These are phyloP conservation scores for Loripinus fragilis DNA, from an alignment of 2,888 invertebrate species.

Conservation along the genomic window DNA sequence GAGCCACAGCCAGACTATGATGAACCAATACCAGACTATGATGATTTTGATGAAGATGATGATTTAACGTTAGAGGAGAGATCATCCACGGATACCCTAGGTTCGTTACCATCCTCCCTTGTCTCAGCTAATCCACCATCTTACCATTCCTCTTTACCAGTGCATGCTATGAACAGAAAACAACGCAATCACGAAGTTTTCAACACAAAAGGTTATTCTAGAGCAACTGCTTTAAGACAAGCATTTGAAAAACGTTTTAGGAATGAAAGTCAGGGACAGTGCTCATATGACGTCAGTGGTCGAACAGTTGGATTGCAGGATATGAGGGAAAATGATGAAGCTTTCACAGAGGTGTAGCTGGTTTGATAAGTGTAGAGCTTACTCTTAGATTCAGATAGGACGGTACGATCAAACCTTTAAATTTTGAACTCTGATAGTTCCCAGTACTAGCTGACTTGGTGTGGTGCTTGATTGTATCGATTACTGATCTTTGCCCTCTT, in stretches of 20 bases:
- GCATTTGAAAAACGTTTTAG: slow-evolving; percentile 70
- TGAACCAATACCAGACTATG: slow-evolving; percentile 70
- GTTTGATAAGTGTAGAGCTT: too few relatives aligned
- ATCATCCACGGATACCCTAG: slow-evolving; percentile 49
- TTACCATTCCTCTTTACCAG: slow-evolving; percentile 59
- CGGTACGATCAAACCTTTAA: too few relatives aligned
- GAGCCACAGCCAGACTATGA: slow-evolving; percentile 75
- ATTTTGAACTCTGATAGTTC: too few relatives aligned
- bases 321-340: not conserved
- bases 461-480: too few relatives aligned
- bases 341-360: not conserved
- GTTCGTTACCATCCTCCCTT: slow-evolving; percentile 43
- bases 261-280: slow-evolving; percentile 51
- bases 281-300: slow-evolving; percentile 15
- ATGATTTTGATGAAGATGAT: slow-evolving; percentile 58
- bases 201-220: slow-evolving; percentile 60
- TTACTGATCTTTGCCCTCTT: too few relatives aligned
- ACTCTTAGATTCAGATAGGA: too few relatives aligned
- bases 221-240: slow-evolving; percentile 63
- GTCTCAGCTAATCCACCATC: slow-evolving; percentile 58
- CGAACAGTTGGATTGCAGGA: not conserved
- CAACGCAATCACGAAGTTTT: slow-evolving; percentile 58
- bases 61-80: slow-evolving; percentile 40
- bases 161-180: slow-evolving; percentile 25
- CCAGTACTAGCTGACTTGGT: too few relatives aligned